A percentile compares a stretch with the other conserved stretches of the same genome.
Conservation (phyloP, 1,140 invertebrate genomes). For the Drosophila lini region DNA sequence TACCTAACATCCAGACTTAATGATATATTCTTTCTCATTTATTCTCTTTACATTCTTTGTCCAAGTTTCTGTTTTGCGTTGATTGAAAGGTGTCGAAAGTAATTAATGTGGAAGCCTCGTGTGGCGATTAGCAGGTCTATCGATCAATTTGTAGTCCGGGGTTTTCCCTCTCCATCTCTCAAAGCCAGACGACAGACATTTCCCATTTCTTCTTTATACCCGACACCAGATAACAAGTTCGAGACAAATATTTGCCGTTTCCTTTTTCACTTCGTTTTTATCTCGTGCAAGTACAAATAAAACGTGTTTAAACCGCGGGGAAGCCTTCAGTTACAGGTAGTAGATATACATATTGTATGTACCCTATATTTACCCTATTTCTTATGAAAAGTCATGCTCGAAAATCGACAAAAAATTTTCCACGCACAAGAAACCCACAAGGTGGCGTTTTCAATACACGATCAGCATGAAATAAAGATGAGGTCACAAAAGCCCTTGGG, state of each 20-base stretch:
- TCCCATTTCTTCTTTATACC: conserved; percentile 13
- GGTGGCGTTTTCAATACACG: conserved; percentile 17
- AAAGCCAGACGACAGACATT: conserved; percentile 11
- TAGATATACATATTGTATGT: conserved; percentile 23
- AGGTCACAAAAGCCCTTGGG: conserved; percentile 46
- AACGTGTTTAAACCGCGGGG: conserved; percentile 38
- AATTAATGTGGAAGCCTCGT: conserved; percentile 27
- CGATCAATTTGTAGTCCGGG: conserved; percentile 19
- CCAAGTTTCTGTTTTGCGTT: neutral
- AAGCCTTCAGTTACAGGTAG: conserved; percentile 48
- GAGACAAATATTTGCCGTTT: conserved; percentile 45
- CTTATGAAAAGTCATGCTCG: conserved; percentile 36
- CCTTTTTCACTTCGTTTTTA: conserved; percentile 26
- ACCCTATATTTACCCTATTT: conserved; percentile 13
- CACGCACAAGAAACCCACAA: conserved; percentile 8
- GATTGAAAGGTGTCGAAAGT: conserved; percentile 29
- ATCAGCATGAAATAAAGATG: conserved; percentile 31
- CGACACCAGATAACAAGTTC: conserved; percentile 26
- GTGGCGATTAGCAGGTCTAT: conserved; percentile 27
- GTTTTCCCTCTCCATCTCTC: neutral
- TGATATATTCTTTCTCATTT: neutral
- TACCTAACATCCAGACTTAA: neutral
- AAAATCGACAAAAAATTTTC: conserved; percentile 32
- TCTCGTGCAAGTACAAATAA: conserved; percentile 60
- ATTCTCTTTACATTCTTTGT: neutral